These are phyloP conservation scores for Catajapyx aquilonaris DNA, from an alignment of 1,140 invertebrate species.

Conservation along the genomic window DNA sequence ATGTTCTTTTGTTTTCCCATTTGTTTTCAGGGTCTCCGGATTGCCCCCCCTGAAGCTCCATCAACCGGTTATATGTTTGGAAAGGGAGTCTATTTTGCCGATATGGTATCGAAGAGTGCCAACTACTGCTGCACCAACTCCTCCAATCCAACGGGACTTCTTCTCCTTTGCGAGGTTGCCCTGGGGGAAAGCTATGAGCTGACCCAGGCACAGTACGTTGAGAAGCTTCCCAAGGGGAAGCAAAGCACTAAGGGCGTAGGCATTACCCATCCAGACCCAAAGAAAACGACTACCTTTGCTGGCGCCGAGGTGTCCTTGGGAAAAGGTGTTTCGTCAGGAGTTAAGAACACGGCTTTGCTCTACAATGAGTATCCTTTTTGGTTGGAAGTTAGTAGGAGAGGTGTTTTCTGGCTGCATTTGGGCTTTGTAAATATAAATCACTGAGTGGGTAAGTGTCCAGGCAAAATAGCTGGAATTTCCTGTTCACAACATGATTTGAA, in stretches of 20 bases:
- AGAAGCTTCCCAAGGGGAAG: constrained; percentile 51
- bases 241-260: constrained; percentile 65
- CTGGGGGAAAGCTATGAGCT: constrained; percentile 37
- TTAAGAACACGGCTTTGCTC: constrained; percentile 33
- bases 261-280: constrained; percentile 45
- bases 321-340: constrained; percentile 23
- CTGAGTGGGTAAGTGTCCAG: no score
- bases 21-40: constrained; percentile 59
- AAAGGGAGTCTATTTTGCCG: constrained; percentile 88
- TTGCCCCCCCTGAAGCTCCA: constrained; percentile 88
- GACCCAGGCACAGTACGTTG: constrained; percentile 42
- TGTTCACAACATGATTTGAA: no score
- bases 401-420: no score
- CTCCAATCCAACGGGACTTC: constrained; percentile 47
- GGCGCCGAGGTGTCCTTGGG: constrained; percentile 61
- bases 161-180: constrained; percentile 65
- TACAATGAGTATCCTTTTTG: constrained; percentile 90
- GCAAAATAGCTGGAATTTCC: no score
- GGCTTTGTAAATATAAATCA: no score
- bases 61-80: constrained; percentile 97
- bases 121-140: constrained; percentile 80
- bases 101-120: constrained; percentile 97
- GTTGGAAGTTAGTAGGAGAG: no score
- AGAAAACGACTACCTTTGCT: constrained; percentile 21
- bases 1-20: no score